Evolutionary conservation across 2,888 invertebrate species (phyloP).

Genomic region (Acanthococcus lagerstroemiae): DNA sequence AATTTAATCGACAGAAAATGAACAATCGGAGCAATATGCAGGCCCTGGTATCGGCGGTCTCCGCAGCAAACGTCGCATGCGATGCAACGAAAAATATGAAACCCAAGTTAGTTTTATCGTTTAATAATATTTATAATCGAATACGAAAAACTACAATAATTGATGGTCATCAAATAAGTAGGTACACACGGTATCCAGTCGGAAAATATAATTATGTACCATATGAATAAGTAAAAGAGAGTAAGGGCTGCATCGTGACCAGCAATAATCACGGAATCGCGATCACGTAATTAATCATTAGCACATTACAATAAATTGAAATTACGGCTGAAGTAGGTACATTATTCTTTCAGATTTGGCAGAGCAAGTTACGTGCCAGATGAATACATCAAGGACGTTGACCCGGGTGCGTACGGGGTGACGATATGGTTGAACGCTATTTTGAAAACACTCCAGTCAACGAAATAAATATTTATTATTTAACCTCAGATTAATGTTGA

Average conservation of each 20-base stretch:
- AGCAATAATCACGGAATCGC: too few relatives aligned
- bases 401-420: conserved; percentile 61
- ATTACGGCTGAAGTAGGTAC: too few relatives aligned
- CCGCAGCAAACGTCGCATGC: conserved; percentile 46
- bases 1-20: conserved; percentile 2
- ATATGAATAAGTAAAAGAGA: too few relatives aligned
- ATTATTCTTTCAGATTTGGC: conserved; percentile 58
- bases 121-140: conserved; percentile 3
- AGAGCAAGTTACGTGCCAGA: conserved; percentile 61
- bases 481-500: too few relatives aligned
- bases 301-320: too few relatives aligned
- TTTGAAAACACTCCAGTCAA: conserved; percentile 13
- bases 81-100: conserved; percentile 48
- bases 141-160: too few relatives aligned
- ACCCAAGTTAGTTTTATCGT: conserved; percentile 45
- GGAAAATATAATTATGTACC: too few relatives aligned
- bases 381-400: conserved; percentile 46
- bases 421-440: conserved; percentile 53
- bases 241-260: too few relatives aligned
- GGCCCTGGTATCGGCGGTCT: conserved; percentile 41
- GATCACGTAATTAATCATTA: too few relatives aligned
- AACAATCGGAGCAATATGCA: conserved; percentile 12
- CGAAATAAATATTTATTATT: too few relatives aligned
- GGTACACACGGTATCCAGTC: too few relatives aligned
- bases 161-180: too few relatives aligned